Percentiles rank a stretch among this genome's conserved stretches.
These are phyloP conservation scores for Pseudomyrmex concolor DNA, from an alignment of 1,140 invertebrate species.

Conservation along the genomic window DNA sequence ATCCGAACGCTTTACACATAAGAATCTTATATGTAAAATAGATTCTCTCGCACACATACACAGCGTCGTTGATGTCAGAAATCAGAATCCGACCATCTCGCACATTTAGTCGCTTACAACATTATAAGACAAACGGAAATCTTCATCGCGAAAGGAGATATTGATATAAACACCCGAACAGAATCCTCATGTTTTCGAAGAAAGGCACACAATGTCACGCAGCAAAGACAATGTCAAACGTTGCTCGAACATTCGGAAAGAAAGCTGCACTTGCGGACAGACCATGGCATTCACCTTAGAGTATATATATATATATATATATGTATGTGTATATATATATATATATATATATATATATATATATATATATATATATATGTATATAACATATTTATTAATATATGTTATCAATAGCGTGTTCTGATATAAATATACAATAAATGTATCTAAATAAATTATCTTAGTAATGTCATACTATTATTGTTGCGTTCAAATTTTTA, in stretches of 20 bases:
- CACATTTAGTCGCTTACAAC: constrained; percentile 11
- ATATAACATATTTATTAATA: too few relatives aligned
- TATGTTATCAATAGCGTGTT: background rate
- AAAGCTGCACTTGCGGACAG: constrained; percentile 67
- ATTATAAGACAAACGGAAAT: constrained; percentile 33
- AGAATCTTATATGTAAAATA: constrained; percentile 29
- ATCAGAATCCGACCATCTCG: constrained; percentile 17
- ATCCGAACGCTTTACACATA: constrained; percentile 25
- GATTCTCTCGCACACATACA: constrained; percentile 19
- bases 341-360: too few relatives aligned
- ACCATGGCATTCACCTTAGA: constrained; percentile 48
- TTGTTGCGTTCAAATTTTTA: too few relatives aligned
- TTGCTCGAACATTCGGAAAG: constrained; percentile 57
- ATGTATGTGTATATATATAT: too few relatives aligned
- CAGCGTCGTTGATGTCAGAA: constrained; percentile 43
- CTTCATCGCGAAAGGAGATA: constrained; percentile 45
- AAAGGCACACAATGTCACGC: background rate
- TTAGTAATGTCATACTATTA: too few relatives aligned
- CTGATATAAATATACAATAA: too few relatives aligned
- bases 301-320: too few relatives aligned
- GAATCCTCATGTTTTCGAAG: constrained; percentile 30
- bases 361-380: too few relatives aligned
- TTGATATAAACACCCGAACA: constrained; percentile 28
- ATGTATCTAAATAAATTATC: too few relatives aligned
- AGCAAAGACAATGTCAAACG: constrained; percentile 46